Percentiles rank a stretch among this genome's conserved stretches.
Conservation (phyloP, 2,113 vertebrate species). For the Vulpes lagopus region DNA sequence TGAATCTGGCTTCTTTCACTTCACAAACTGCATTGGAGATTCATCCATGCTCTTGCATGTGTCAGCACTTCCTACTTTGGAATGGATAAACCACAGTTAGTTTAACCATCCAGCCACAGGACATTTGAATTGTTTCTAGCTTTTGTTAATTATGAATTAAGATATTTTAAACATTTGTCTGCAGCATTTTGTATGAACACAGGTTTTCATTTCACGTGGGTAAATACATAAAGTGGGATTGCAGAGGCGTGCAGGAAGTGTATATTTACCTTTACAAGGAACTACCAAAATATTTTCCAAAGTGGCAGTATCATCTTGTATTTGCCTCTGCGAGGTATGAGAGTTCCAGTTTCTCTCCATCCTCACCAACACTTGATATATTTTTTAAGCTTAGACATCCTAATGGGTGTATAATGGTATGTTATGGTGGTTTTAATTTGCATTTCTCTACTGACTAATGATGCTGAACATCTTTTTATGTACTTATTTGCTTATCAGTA, state of each 20-base stretch:
- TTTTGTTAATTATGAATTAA: slow-evolving; percentile 34
- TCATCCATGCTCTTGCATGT: neutral
- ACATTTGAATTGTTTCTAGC: slow-evolving; percentile 15
- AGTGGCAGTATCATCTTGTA: neutral
- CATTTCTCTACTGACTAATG: neutral
- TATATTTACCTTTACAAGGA: slow-evolving; percentile 36
- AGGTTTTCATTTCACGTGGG: slow-evolving; percentile 54
- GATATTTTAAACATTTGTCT: slow-evolving; percentile 21
- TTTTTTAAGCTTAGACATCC: neutral
- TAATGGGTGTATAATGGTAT: neutral
- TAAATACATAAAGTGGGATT: slow-evolving; percentile 49
- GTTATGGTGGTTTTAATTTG: slow-evolving; percentile 38
- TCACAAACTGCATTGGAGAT: neutral
- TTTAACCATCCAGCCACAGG: neutral
- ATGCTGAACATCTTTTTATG: slow-evolving; percentile 20
- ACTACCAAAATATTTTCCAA: slow-evolving; percentile 61
- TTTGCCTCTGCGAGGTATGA: neutral
- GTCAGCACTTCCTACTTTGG: neutral
- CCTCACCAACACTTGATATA: slow-evolving; percentile 20
- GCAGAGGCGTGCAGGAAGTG: neutral
- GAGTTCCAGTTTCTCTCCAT: slow-evolving; percentile 29
- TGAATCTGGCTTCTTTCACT: neutral
- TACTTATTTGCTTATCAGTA: slow-evolving; percentile 3
- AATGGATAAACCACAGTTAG: slow-evolving; percentile 9
- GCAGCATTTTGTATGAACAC: slow-evolving; percentile 19